Conservation (phyloP, 2,113 vertebrate species). For the Eonycteris spelaea region DNA sequence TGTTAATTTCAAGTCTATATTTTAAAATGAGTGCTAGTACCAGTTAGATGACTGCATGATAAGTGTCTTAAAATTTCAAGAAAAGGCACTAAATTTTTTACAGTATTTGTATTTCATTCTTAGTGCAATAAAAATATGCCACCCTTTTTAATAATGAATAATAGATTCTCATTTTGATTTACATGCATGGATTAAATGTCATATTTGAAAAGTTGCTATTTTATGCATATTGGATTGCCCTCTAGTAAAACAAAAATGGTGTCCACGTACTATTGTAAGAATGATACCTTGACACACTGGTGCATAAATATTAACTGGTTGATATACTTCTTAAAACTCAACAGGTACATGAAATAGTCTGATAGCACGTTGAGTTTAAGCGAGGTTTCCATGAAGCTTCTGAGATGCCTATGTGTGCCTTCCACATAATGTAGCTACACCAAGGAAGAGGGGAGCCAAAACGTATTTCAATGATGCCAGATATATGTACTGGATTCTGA, state of each 20-base stretch:
- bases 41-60: conserved; percentile 78
- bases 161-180: conserved; percentile 93
- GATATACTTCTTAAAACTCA: conserved; percentile 66
- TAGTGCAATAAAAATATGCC: conserved; percentile 91
- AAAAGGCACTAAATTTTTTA: conserved; percentile 90
- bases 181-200: conserved; percentile 95
- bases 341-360: conserved; percentile 43
- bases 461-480: background rate
- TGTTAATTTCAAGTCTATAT: conserved; percentile 84
- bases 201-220: conserved; percentile 93
- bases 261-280: conserved; percentile 83
- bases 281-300: conserved; percentile 70
- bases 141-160: conserved; percentile 95
- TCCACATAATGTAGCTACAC: background rate
- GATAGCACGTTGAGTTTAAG: conserved; percentile 3
- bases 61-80: conserved; percentile 85
- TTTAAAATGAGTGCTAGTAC: conserved; percentile 82
- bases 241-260: conserved; percentile 87
- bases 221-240: conserved; percentile 91
- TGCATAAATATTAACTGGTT: conserved; percentile 79
- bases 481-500: background rate
- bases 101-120: conserved; percentile 92
- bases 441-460: background rate
- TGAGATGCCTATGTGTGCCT: background rate
- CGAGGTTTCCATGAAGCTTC: background rate